Conservation (phyloP, 2,797 vertebrate genomes). For the Eospalax fontanierii region DNA sequence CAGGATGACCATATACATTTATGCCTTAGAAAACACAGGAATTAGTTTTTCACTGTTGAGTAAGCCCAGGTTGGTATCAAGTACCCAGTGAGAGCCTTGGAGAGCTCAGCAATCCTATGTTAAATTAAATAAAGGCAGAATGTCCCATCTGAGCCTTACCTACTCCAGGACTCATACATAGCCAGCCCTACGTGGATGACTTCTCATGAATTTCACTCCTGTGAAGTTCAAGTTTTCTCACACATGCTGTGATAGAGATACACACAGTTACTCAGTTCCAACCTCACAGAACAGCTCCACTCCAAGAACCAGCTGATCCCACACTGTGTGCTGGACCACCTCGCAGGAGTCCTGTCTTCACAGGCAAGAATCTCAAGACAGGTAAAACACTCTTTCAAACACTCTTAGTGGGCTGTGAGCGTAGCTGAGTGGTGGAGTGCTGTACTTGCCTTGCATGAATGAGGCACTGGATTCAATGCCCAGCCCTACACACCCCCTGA, state of each 20-base stretch:
- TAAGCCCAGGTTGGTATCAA: not conserved
- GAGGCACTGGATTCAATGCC: not conserved
- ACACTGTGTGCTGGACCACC: not conserved
- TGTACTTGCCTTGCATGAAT: not conserved
- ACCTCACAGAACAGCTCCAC: not conserved
- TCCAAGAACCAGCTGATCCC: not conserved
- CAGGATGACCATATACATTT: not conserved
- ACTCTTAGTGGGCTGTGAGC: not conserved
- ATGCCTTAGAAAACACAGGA: not conserved
- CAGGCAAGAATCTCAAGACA: not conserved
- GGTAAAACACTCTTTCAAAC: not conserved
- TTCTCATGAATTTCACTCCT: not conserved
- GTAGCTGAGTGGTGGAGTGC: not conserved
- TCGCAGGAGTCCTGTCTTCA: not conserved
- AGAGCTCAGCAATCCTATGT: slow-evolving; percentile 2
- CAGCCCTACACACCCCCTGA: not conserved
- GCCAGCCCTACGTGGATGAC: not conserved
- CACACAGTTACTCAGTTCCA: not conserved
- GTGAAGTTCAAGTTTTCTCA: not conserved
- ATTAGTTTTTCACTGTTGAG: not conserved
- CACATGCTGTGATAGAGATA: not conserved
- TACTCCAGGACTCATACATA: not conserved
- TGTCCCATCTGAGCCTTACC: not conserved
- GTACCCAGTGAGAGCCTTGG: not conserved
- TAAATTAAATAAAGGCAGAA: not conserved